phyloP scores from a whole-genome alignment of 2,888 invertebrate species.

The Drosophila paracracens region DNA sequence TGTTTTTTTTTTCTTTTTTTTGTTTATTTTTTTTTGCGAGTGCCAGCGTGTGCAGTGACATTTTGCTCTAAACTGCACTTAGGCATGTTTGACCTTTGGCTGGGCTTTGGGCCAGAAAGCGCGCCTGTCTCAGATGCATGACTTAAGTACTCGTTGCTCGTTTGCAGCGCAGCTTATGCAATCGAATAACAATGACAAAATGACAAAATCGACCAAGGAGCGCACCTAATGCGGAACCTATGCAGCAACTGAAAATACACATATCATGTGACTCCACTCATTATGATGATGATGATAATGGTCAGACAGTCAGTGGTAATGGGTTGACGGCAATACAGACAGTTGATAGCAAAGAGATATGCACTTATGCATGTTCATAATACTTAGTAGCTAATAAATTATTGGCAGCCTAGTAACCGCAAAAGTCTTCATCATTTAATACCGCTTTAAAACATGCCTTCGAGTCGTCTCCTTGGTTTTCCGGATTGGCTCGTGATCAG shows the following conservation, averaged over 20 bases:
- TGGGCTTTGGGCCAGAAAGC: conserved; percentile 31
- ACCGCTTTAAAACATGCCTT: conserved; percentile 42
- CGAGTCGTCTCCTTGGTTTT: conserved; percentile 54
- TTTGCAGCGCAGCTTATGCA: conserved; percentile 58
- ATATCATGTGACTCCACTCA: conserved; percentile 65
- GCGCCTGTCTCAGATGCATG: conserved; percentile 43
- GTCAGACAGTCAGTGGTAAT: conserved; percentile 28
- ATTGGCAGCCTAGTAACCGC: conserved; percentile 74
- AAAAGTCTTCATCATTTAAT: conserved; percentile 68
- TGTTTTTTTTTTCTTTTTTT: neutral
- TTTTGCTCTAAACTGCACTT: conserved; percentile 68
- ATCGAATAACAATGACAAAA: conserved; percentile 38
- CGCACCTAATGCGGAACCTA: conserved; percentile 68
- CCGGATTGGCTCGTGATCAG: conserved; percentile 72
- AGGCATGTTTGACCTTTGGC: conserved; percentile 76
- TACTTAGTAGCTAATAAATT: conserved; percentile 64
- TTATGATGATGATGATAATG: conserved; percentile 54
- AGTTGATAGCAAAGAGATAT: conserved; percentile 38
- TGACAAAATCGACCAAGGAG: conserved; percentile 44
- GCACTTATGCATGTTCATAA: conserved; percentile 48
- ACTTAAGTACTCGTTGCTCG: conserved; percentile 47
- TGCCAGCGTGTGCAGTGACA: conserved; percentile 77
- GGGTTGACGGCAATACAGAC: conserved; percentile 1
- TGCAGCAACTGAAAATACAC: conserved; percentile 37
- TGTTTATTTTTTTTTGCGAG: conserved; percentile 25